Evolutionary conservation across 2,113 vertebrate species (phyloP).

Genomic region (Chascanopsetta lugubris): DNA sequence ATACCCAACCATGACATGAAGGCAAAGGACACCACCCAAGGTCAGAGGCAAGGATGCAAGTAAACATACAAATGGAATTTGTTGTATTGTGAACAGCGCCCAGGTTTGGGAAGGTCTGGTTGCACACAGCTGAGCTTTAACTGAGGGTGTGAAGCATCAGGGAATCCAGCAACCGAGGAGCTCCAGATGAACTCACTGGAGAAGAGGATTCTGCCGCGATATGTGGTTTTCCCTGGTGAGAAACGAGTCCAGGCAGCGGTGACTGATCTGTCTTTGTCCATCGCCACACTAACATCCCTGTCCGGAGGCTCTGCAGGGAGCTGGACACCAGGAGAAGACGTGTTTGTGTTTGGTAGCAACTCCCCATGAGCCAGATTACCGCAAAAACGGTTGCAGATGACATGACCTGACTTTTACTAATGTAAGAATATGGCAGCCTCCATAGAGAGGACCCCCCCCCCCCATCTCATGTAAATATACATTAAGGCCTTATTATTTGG

Average conservation of each 20-base stretch:
- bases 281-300: neutral
- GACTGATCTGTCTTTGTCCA: neutral
- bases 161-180: neutral
- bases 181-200: neutral
- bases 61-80: neutral
- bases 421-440: no score
- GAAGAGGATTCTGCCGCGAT: neutral
- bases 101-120: neutral
- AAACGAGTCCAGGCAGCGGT: neutral
- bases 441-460: no score
- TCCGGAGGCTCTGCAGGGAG: neutral
- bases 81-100: neutral
- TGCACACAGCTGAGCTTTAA: neutral
- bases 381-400: no score
- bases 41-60: neutral
- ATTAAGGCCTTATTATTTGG: no score
- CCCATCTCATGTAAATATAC: no score
- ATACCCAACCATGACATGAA: neutral
- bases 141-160: neutral
- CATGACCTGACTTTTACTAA: no score
- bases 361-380: neutral
- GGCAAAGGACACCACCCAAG: neutral
- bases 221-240: constrained; percentile 5
- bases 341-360: no score
- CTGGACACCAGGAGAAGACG: constrained; percentile 2